These are phyloP conservation scores for Drosophila pullipes DNA, from an alignment of 2,888 invertebrate genomes.

Conservation along the genomic window DNA sequence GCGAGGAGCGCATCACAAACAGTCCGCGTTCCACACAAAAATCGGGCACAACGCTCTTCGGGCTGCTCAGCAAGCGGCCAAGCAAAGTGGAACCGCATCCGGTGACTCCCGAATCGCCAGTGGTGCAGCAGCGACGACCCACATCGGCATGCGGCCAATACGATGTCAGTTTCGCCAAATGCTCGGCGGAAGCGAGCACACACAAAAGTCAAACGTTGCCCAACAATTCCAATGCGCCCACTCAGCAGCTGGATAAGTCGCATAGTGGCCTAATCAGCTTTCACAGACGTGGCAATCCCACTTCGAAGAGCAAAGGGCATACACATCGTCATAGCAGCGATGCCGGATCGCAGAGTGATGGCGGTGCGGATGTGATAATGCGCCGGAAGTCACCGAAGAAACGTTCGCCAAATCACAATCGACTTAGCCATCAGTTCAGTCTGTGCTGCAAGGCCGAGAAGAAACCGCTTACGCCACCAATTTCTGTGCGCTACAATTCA, in stretches of 20 bases:
- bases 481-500: constrained; percentile 85
- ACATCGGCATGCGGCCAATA: constrained; percentile 67
- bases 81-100: constrained; percentile 85
- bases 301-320: constrained; percentile 72
- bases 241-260: constrained; percentile 66
- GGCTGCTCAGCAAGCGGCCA: constrained; percentile 83
- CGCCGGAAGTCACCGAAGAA: constrained; percentile 79
- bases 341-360: constrained; percentile 80
- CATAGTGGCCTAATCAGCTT: constrained; percentile 79
- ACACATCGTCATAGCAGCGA: constrained; percentile 78
- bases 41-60: constrained; percentile 74
- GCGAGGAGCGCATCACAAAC: constrained; percentile 82
- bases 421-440: constrained; percentile 85
- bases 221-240: constrained; percentile 16
- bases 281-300: constrained; percentile 79
- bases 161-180: constrained; percentile 84
- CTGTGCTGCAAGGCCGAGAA: constrained; percentile 85
- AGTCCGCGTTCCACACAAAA: constrained; percentile 75
- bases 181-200: constrained; percentile 52
- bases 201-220: constrained; percentile 79
- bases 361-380: constrained; percentile 74
- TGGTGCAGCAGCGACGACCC: constrained; percentile 47
- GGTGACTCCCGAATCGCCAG: constrained; percentile 65
- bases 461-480: constrained; percentile 83
- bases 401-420: constrained; percentile 83